These are phyloP conservation scores for Lucinisca nassula DNA, from an alignment of 2,888 invertebrate species.

Conservation along the genomic window DNA sequence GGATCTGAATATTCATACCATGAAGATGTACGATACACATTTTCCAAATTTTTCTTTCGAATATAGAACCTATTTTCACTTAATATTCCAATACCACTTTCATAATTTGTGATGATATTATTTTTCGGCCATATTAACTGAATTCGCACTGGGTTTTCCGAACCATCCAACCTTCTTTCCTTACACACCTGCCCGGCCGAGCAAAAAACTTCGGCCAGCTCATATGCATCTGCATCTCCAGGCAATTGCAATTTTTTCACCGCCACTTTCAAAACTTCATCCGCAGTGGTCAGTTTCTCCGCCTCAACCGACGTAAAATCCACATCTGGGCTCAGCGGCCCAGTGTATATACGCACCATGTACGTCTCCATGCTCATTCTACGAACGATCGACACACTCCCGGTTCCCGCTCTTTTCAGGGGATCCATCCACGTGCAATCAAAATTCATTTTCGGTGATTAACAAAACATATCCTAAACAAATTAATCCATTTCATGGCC, in stretches of 20 bases:
- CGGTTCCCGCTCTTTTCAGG: background rate
- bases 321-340: conserved; percentile 77
- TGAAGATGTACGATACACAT: conserved; percentile 84
- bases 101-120: conserved; percentile 65
- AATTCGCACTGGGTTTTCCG: conserved; percentile 89
- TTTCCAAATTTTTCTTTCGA: conserved; percentile 92
- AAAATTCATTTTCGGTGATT: background rate
- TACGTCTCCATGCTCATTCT: conserved; percentile 84
- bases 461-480: background rate
- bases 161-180: conserved; percentile 94
- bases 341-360: conserved; percentile 85
- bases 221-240: conserved; percentile 78
- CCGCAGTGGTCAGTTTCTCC: conserved; percentile 87
- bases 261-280: conserved; percentile 89
- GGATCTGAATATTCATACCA: conserved; percentile 93
- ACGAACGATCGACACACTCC: conserved; percentile 72
- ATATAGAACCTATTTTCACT: conserved; percentile 93
- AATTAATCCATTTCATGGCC: background rate
- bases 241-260: conserved; percentile 78
- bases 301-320: conserved; percentile 84
- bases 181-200: conserved; percentile 96
- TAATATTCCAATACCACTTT: conserved; percentile 69
- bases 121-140: conserved; percentile 89
- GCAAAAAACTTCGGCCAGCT: conserved; percentile 92
- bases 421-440: conserved; percentile 11